Percentiles rank a stretch among this genome's conserved stretches.
Conservation (phyloP, 1,140 invertebrate genomes). For the Atta colombica region DNA sequence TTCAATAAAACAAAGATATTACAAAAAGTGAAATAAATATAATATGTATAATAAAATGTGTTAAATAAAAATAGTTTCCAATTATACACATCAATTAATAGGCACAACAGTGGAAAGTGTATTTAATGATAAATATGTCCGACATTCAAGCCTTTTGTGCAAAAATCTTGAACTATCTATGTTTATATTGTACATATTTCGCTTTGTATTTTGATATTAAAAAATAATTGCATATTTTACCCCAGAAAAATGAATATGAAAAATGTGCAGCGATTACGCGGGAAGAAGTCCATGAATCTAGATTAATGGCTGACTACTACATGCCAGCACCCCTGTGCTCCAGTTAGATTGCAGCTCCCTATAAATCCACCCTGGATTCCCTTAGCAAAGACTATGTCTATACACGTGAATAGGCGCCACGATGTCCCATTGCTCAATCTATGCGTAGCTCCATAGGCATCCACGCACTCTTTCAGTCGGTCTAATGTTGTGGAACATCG, state of each 20-base stretch:
- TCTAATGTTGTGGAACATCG: conserved; percentile 46
- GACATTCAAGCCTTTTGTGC: background rate
- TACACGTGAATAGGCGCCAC: conserved; percentile 62
- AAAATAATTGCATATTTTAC: conserved; percentile 10
- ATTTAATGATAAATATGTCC: conserved; percentile 4
- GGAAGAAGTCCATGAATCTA: conserved; percentile 57
- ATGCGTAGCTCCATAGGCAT: conserved; percentile 42
- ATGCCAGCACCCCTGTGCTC: conserved; percentile 26
- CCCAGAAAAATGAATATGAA: background rate
- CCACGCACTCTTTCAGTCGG: background rate
- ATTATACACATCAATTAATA: no score
- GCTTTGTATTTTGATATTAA: background rate
- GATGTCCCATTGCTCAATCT: conserved; percentile 71
- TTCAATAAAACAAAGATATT: background rate
- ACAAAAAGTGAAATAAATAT: background rate
- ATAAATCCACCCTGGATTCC: conserved; percentile 9
- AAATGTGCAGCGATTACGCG: conserved; percentile 43
- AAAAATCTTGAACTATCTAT: background rate
- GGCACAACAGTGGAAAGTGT: background rate
- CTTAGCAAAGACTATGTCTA: conserved; percentile 64
- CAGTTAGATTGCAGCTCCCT: conserved; percentile 48
- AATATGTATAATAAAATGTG: no score
- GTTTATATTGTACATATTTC: background rate
- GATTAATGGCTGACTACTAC: conserved; percentile 68
- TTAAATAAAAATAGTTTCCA: no score